Evolutionary conservation across 2,797 vertebrate genomes (phyloP).

Genomic region (Neosilurus hyrtlii): DNA sequence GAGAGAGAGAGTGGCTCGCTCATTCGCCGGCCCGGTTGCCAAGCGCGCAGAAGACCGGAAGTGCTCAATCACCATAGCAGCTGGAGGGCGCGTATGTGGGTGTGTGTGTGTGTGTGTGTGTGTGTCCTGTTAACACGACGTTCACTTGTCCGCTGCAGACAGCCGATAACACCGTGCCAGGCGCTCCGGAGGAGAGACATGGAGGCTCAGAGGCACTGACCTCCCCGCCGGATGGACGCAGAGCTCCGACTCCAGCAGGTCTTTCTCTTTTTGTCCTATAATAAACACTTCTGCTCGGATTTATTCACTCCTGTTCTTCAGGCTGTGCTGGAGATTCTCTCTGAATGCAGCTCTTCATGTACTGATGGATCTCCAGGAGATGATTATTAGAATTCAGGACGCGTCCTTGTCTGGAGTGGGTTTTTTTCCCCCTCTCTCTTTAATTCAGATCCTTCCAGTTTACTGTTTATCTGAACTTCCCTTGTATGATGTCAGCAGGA

Average conservation of each 20-base stretch:
- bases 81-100: conserved; percentile 54
- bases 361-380: neutral
- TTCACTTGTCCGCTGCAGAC: conserved; percentile 59
- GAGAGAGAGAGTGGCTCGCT: neutral
- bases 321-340: neutral
- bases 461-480: conserved; percentile 1
- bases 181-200: conserved; percentile 62
- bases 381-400: neutral
- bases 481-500: conserved; percentile 15
- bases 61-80: conserved; percentile 49
- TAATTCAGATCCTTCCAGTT: neutral
- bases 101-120: neutral
- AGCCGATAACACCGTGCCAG: conserved; percentile 60
- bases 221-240: conserved; percentile 59
- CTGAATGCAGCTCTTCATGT: neutral
- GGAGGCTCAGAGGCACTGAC: conserved; percentile 55
- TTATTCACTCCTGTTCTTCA: neutral
- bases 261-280: neutral
- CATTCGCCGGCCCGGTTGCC: conserved; percentile 23
- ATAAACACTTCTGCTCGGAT: neutral
- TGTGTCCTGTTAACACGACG: conserved; percentile 5
- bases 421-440: too few species aligned
- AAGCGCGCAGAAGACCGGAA: conserved; percentile 53
- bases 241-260: conserved; percentile 56
- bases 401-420: neutral